Percentiles rank a stretch among this genome's conserved stretches.
phyloP scores from a whole-genome alignment of 2,113 vertebrate genomes.

The Willisornis vidua region DNA sequence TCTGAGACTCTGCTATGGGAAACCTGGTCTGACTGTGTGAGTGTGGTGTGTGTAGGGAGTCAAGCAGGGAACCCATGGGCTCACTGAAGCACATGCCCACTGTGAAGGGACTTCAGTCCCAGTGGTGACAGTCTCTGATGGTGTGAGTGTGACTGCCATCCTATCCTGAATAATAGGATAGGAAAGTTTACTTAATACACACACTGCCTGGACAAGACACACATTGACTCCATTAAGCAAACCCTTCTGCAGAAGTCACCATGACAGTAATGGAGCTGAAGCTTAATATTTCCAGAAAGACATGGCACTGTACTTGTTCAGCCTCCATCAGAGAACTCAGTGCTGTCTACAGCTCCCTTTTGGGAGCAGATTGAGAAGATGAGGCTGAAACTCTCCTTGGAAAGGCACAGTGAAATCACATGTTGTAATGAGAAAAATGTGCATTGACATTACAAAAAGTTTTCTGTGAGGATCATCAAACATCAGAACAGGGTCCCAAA shows the following conservation, averaged over 20 bases:
- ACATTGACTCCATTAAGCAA: background rate
- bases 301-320: background rate
- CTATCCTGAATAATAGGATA: background rate
- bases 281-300: background rate
- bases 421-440: background rate
- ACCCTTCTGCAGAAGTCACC: background rate
- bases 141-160: background rate
- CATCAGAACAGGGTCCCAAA: background rate
- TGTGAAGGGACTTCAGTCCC: background rate
- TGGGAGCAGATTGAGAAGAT: accelerated
- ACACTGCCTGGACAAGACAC: background rate
- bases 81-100: background rate
- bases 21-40: background rate
- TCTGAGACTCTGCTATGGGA: background rate
- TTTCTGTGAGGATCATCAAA: background rate
- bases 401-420: background rate
- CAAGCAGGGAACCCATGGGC: background rate
- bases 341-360: background rate
- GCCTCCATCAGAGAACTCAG: background rate
- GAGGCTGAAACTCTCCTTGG: background rate
- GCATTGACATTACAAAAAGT: background rate
- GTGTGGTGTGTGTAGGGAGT: accelerated
- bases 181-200: background rate
- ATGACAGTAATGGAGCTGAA: background rate
- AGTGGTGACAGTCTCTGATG: background rate